Evolutionary conservation across 2,888 invertebrate species (phyloP), one percentile per base, ranked within the genome.

Genomic region (Phaedon cochleariae): DNA sequence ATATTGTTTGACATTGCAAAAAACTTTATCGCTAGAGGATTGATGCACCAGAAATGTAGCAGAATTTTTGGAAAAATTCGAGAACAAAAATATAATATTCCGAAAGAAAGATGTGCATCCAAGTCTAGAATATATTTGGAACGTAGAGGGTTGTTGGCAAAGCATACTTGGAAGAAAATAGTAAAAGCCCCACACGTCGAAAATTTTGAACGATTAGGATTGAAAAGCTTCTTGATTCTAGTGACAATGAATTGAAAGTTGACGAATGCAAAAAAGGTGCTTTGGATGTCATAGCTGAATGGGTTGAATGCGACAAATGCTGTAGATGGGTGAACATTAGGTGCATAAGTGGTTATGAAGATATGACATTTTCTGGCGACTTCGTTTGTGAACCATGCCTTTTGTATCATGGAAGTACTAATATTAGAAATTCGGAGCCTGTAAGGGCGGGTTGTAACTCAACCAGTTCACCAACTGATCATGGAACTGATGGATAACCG

Each of bases 1-100:
- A 55, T 29, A 55, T 55, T 29, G 54, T 55, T 55, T 55, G 55
- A 37, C 20, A 55, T 55, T 41, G 41, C 55, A 2, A 57, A 57
- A 20, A 34, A 45, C 15, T 9, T 4, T 10, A 57, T 37, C 9
- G 55, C 20, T 5, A 21, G 45, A 41, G 41, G 41, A 9, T 12
- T 37, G 10, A 37, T 41, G 41, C 4, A 57, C 18, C 41, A 17
- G 20, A 57, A 57, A 57, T 57, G 45, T 37, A 57, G 55, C 20
- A 9, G 55, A 41, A 9, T 57, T 1, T 20, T 45, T 20, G 22
- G 21, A 1, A 57, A 57, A 18, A 37, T 57, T 18, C 55, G 55
- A 21, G 55, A 57, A 26, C 41, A 10, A 7, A 21, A 15, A 57
- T 18, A 41, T 37, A 41, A 37, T 21, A 57, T 57, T 22, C 55